Base-by-base conservation (phyloP, 2,888 invertebrate genomes). In the Amiota communis region DNA sequence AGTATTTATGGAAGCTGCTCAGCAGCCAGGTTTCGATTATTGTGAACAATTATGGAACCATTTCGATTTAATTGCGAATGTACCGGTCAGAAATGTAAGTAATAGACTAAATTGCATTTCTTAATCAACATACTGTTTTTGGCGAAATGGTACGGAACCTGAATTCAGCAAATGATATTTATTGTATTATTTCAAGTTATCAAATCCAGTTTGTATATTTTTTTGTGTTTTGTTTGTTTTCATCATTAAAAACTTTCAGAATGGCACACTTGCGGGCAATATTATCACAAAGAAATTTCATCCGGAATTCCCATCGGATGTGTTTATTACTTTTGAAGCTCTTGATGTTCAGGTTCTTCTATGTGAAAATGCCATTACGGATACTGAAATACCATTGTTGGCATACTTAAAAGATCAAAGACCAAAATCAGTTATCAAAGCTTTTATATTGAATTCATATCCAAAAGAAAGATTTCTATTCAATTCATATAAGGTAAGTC, bases 261-360 rank as follows among this genome's bases (percentile, higher is more conserved):
- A 91, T 49, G 94, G 92, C 20, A 92, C 92, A 1, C 87, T 94
- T 65, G 94, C 92, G 12, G 94, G 94, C 0, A 94, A 94, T 81
- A 84, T 94, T 65, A 92, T 92, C 90, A 90, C 93, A 74, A 94
- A 94, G 84, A 91, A 93, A 81, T 82, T 89, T 10, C 91, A 93
- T 77, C 90, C 87, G 1, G 93, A 93, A 65, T 94, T 94, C 85
- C 92, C 92, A 2, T 94, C 94, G 0, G 94, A 94, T 81, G 80
- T 94, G 9, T 93, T 92, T 80, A 85, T 93, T 1, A 83, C 90
- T 1, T 81, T 91, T 0, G 89, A 81, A 71, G 75, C 79, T n/a
- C 49, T 79, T 10, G 76, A 84, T 79, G 80, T 74, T 1, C 77
- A 70, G 67, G 71, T 83, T 0, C 8, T 49, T 1, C 49, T 73